These are phyloP conservation scores for Drosophila sp. DNA, from an alignment of 1,140 invertebrate genomes.

Conservation along the genomic window DNA sequence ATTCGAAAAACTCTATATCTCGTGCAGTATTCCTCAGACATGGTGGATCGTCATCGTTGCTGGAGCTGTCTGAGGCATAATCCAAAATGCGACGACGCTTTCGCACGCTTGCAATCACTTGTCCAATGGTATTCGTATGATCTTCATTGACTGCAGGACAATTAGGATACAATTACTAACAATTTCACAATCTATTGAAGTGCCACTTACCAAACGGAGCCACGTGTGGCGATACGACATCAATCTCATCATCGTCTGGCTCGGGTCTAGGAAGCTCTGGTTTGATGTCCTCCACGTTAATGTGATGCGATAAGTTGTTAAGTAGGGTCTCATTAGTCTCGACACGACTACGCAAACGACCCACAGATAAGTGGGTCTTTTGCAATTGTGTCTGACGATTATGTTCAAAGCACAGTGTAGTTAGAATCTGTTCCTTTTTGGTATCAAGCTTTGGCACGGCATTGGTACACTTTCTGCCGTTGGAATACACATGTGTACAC, in stretches of 20 bases:
- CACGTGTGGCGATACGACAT: slow-evolving; percentile 81
- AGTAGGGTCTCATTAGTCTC: slow-evolving; percentile 80
- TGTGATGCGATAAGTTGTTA: slow-evolving; percentile 72
- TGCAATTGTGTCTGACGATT: slow-evolving; percentile 78
- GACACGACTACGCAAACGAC: slow-evolving; percentile 64
- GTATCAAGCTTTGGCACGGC: slow-evolving; percentile 89
- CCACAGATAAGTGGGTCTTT: slow-evolving; percentile 72
- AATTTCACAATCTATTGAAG: neutral
- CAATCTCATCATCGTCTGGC: slow-evolving; percentile 78
- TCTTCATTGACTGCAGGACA: slow-evolving; percentile 63
- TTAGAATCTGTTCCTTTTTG: slow-evolving; percentile 81
- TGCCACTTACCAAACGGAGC: slow-evolving; percentile 86
- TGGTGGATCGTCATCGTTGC: slow-evolving; percentile 89
- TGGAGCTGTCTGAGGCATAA: slow-evolving; percentile 89
- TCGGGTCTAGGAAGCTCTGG: slow-evolving; percentile 44
- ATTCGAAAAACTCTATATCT: slow-evolving; percentile 89
- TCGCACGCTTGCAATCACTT: slow-evolving; percentile 86
- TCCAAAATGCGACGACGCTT: slow-evolving; percentile 87
- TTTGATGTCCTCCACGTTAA: slow-evolving; percentile 68
- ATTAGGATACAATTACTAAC: neutral
- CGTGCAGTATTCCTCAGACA: slow-evolving; percentile 88
- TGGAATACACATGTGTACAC: slow-evolving; percentile 90
- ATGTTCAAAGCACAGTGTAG: slow-evolving; percentile 81
- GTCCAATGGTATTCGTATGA: slow-evolving; percentile 86
- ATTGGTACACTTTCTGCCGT: slow-evolving; percentile 90